Evolutionary conservation across 2,113 vertebrate genomes (phyloP).

Genomic region (Rhabdomys dilectus): DNA sequence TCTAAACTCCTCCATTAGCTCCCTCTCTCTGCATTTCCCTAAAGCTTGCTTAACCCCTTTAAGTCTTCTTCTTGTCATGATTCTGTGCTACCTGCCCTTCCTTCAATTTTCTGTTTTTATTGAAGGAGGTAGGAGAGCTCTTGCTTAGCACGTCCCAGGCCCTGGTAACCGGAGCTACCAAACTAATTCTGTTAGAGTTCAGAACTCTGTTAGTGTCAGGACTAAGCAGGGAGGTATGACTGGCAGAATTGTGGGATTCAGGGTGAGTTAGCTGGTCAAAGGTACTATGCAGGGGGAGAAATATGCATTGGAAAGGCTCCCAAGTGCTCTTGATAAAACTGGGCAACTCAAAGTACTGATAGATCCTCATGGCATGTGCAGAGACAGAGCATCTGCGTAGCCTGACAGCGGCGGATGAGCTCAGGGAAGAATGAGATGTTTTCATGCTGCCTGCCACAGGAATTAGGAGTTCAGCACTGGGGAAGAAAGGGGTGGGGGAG

Average conservation of each 20-base stretch:
- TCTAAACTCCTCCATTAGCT: conserved; percentile 45
- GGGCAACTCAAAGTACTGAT: conserved; percentile 40
- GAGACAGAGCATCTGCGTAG: not conserved
- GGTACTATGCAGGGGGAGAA: not conserved
- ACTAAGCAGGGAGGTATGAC: not conserved
- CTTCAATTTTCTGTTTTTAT: not conserved
- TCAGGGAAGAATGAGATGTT: not conserved
- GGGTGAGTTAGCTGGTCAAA: conserved; percentile 54
- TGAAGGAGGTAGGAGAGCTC: not conserved
- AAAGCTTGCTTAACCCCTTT: conserved; percentile 41
- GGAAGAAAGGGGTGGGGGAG: not conserved
- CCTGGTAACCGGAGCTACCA: not conserved
- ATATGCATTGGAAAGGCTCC: conserved; percentile 8
- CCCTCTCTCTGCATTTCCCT: conserved; percentile 25
- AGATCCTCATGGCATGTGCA: not conserved
- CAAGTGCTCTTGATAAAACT: not conserved
- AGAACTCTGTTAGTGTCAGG: not conserved
- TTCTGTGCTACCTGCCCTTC: conserved; percentile 33
- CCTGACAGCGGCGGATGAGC: conserved; percentile 20
- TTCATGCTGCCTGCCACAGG: not conserved
- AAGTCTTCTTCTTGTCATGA: not conserved
- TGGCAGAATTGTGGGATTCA: not conserved
- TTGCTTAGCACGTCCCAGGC: not conserved
- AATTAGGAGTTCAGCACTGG: not conserved
- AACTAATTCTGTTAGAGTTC: not conserved